Evolutionary conservation across 2,888 invertebrate species (phyloP).

Genomic region (Sycophila texana): DNA sequence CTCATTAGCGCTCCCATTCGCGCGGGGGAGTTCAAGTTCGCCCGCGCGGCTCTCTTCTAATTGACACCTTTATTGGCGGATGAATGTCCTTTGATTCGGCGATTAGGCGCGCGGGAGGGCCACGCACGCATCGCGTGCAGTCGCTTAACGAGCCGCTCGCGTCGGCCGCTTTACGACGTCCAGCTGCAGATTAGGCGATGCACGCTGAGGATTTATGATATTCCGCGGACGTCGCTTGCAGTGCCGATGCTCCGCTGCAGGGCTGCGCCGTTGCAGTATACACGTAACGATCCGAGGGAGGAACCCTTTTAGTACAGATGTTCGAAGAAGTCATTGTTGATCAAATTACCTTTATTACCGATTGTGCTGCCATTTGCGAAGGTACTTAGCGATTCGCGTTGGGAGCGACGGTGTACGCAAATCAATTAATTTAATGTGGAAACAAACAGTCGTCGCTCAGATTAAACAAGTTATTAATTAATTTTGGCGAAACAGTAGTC

Average conservation of each 20-base stretch:
- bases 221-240: not conserved
- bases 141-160: no score
- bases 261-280: no score
- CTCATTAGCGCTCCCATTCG: constrained; percentile 15
- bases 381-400: no score
- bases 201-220: constrained; percentile 11
- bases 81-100: not conserved
- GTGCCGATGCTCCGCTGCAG: no score
- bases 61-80: constrained; percentile 43
- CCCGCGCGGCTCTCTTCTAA: constrained; percentile 17
- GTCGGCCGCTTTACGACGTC: no score
- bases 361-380: no score
- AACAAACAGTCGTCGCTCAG: not conserved
- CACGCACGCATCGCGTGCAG: no score
- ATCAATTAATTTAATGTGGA: not conserved
- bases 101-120: not conserved
- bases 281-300: no score
- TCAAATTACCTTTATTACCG: no score
- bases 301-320: no score
- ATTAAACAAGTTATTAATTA: constrained; percentile 6
- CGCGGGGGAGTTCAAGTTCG: constrained; percentile 3
- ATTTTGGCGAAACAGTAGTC: not conserved
- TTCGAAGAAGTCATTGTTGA: no score
- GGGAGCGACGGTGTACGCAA: not conserved
- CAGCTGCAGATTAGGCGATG: no score